Evolutionary conservation across 2,888 invertebrate species (phyloP), one percentile per base, ranked within the genome.

Genomic region (Limulus polyphemus): DNA sequence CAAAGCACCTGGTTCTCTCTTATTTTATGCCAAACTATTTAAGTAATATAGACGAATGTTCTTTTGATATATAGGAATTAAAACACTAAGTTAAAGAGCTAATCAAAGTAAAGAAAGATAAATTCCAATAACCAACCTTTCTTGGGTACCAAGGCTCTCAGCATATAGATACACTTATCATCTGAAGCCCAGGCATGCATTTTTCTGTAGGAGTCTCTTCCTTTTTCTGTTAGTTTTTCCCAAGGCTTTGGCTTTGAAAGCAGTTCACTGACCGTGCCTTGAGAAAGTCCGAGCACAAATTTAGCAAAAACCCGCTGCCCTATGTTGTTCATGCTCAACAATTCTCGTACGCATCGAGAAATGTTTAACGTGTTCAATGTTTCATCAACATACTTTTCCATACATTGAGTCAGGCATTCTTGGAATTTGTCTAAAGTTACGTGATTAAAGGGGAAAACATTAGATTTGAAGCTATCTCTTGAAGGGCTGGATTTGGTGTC

Each of bases 171-270:
- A 74, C 98, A 95, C 74, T 90, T 88, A 76, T 97, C 95, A 80
- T 98, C 98, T 77, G 90, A 90, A 70, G 97, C 93, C 99, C 99
- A 99, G 73, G 93, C 93, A 80, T 97, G 94, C 94, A 99, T 99
- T 80, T 98, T 97, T 74, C 99, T 82, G 80, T 99, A 99, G 72
- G 97, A 97, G 81, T 99, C 99, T 61, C 98, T 82, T 49, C 99
- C 99, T 78, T 99, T 99, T 80, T 99, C 99, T 63, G 99, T 99
- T 75, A 99, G 81, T 79, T 98, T 98, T 80, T 97, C 95, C 99
- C 99, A 99, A n/a, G 95, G 95, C 77, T 99, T 97, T 61, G 99
- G 99, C 77, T 99, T 99, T 71, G 97, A 97, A 67, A 99, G 83
- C 73, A 99, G 81, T 79, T 99, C 99, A 69, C 94, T 94, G 57